phyloP scores from a whole-genome alignment of 1,140 invertebrate genomes.

The Hylaeus volcanicus region DNA sequence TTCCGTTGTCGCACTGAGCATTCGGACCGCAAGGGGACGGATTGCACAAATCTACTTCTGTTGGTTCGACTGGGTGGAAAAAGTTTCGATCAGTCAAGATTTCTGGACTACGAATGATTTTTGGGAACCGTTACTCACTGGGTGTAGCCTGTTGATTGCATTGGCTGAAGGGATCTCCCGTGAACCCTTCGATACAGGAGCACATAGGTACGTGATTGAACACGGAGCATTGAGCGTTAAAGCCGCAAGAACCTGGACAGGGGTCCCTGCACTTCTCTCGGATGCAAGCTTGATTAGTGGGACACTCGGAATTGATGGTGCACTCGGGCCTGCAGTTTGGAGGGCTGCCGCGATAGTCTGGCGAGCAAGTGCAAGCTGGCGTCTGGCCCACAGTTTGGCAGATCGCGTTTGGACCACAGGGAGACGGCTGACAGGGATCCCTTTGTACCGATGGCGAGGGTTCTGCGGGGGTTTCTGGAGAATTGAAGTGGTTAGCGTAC shows the following conservation, averaged over 20 bases:
- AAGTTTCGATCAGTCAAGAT: not conserved
- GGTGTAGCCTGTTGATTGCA: slow-evolving; percentile 61
- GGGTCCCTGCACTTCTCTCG: slow-evolving; percentile 81
- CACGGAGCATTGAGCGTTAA: slow-evolving; percentile 81
- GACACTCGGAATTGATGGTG: slow-evolving; percentile 81
- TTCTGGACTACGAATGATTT: not conserved
- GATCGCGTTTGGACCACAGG: slow-evolving; percentile 80
- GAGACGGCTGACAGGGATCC: slow-evolving; percentile 80
- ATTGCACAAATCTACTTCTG: slow-evolving; percentile 82
- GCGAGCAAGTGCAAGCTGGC: slow-evolving; percentile 80
- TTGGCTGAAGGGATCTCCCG: slow-evolving; percentile 78
- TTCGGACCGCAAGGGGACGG: slow-evolving; percentile 86
- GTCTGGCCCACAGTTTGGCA: slow-evolving; percentile 79
- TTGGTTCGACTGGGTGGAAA: not conserved
- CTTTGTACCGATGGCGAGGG: slow-evolving; percentile 8
- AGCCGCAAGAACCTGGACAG: slow-evolving; percentile 82
- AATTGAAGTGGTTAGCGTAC: not conserved
- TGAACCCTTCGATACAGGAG: slow-evolving; percentile 82
- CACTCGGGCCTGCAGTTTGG: slow-evolving; percentile 82
- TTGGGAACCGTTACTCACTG: slow-evolving; percentile 6
- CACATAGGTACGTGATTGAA: slow-evolving; percentile 83
- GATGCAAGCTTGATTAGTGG: slow-evolving; percentile 80
- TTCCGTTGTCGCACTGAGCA: slow-evolving; percentile 82
- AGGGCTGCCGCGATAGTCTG: slow-evolving; percentile 82
- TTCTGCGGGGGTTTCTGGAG: slow-evolving; percentile 53